Evolutionary conservation across 2,888 invertebrate species (phyloP).

Genomic region (Drosophila cognata): DNA sequence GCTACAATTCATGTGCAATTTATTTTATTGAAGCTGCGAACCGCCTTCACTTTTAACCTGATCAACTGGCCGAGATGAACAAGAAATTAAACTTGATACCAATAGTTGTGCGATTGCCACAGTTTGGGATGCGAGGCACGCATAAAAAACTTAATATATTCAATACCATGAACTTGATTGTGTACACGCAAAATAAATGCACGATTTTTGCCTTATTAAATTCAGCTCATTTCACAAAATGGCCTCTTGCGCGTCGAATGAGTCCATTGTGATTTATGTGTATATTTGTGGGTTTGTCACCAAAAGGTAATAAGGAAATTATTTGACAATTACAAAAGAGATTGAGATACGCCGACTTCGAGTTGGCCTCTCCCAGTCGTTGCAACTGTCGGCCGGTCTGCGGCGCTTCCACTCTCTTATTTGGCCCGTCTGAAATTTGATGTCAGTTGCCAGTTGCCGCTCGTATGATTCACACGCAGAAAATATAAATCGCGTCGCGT

Average conservation of each 20-base stretch:
- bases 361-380: constrained; percentile 20
- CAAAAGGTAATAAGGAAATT: constrained; percentile 51
- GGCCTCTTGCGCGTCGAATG: constrained; percentile 1
- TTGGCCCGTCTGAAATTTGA: constrained; percentile 46
- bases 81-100: background rate
- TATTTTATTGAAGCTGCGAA: background rate
- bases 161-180: constrained; percentile 62
- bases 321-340: constrained; percentile 25
- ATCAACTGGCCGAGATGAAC: constrained; percentile 9
- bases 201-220: constrained; percentile 55
- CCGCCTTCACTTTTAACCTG: constrained; percentile 28
- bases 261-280: constrained; percentile 16
- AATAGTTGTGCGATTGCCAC: constrained; percentile 2
- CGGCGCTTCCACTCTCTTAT: constrained; percentile 45
- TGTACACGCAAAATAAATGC: constrained; percentile 23
- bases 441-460: constrained; percentile 57
- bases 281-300: constrained; percentile 32
- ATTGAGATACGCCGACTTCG: constrained; percentile 31
- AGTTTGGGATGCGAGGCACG: constrained; percentile 42
- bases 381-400: constrained; percentile 17
- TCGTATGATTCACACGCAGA: constrained; percentile 67
- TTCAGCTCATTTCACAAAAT: constrained; percentile 50
- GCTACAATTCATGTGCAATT: constrained; percentile 19
- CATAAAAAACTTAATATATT: constrained; percentile 35
- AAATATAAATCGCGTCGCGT: constrained; percentile 57